A percentile compares a stretch with the other conserved stretches of the same genome.
Evolutionary conservation across 2,888 invertebrate species (phyloP).

Genomic region (Acronicta alni): DNA sequence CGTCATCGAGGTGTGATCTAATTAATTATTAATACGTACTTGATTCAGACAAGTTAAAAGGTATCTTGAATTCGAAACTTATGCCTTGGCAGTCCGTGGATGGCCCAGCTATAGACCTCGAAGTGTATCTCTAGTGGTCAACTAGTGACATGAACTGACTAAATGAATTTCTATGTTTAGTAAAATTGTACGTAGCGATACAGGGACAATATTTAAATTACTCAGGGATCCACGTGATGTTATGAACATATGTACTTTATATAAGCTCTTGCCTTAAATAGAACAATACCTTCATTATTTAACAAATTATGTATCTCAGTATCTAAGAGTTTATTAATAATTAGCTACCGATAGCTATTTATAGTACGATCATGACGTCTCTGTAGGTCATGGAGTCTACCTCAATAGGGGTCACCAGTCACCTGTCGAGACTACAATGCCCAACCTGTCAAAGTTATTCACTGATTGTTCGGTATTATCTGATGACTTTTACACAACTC

Average conservation of each 20-base stretch:
- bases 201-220: too few species aligned
- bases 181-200: too few species aligned
- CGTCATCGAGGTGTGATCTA: too few species aligned
- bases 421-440: slow-evolving; percentile 47
- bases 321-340: slow-evolving; percentile 28
- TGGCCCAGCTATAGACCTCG: too few species aligned
- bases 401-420: slow-evolving; percentile 49
- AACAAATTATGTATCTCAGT: background rate
- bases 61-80: too few species aligned
- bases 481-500: slow-evolving; percentile 59
- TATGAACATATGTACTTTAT: background rate
- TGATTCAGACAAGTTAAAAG: too few species aligned
- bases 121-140: too few species aligned
- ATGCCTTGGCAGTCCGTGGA: too few species aligned
- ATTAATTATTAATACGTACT: too few species aligned
- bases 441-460: slow-evolving; percentile 49
- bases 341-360: slow-evolving; percentile 26
- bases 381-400: slow-evolving; percentile 46
- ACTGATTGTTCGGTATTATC: slow-evolving; percentile 41
- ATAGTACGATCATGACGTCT: slow-evolving; percentile 28
- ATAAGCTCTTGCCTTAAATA: background rate
- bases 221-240: too few species aligned
- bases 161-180: too few species aligned
- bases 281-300: background rate
- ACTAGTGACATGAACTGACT: too few species aligned